These are phyloP conservation scores for Clarias platycephalus DNA, from an alignment of 2,797 vertebrate genomes.

Conservation along the genomic window DNA sequence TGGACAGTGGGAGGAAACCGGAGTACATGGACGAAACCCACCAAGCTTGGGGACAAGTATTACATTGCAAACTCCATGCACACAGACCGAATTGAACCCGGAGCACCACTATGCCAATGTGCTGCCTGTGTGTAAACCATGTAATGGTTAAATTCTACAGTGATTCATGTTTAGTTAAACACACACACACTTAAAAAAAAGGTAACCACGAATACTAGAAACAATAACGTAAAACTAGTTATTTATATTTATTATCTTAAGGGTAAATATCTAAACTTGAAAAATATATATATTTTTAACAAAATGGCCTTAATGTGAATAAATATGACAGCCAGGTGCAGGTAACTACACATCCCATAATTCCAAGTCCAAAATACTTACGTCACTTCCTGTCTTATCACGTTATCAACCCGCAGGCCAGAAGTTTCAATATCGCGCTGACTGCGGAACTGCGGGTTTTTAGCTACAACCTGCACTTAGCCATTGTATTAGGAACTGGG, in stretches of 20 bases:
- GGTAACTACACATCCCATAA: slow-evolving; percentile 44
- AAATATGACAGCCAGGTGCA: background rate
- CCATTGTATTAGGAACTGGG: background rate
- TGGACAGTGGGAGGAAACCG: too few relatives aligned
- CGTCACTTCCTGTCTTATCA: slow-evolving; percentile 36
- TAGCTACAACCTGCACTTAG: background rate
- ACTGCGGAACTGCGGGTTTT: background rate
- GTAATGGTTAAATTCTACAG: background rate
- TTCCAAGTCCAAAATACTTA: slow-evolving; percentile 23
- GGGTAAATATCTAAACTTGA: too few relatives aligned
- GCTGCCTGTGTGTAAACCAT: background rate
- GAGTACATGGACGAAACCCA: too few relatives aligned
- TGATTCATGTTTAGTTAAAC: background rate
- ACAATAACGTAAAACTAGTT: background rate
- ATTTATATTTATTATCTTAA: background rate
- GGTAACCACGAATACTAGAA: too few relatives aligned
- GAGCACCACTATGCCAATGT: too few relatives aligned
- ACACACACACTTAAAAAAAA: background rate
- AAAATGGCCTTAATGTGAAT: background rate
- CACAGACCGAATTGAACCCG: too few relatives aligned
- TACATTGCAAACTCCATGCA: background rate
- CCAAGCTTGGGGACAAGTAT: too few relatives aligned
- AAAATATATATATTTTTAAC: too few relatives aligned
- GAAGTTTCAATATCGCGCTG: slow-evolving; percentile 25
- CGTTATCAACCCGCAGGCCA: background rate